Evolutionary conservation across 1,140 invertebrate species (phyloP), one percentile per base, ranked within the genome.

Genomic region (Lepidurus packardi): DNA sequence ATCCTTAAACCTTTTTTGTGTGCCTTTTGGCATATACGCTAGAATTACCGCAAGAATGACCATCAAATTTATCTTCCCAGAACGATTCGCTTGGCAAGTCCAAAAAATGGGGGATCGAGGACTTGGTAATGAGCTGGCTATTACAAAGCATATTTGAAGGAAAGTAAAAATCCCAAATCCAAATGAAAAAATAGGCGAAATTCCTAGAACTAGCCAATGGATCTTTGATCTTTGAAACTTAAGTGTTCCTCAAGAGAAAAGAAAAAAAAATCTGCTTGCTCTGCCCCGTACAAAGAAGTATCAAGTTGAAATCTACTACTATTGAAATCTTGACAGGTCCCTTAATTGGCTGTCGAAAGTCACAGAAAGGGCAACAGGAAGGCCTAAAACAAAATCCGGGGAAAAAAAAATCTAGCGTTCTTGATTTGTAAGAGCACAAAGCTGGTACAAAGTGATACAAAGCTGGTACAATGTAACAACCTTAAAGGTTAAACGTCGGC

Each of bases 301-400:
- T 65, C 53, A 65, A 65, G 53, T 65, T 65, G 21, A 21, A n/a
- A n/a, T n/a, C n/a, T n/a, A n/a, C n/a, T n/a, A n/a, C 53, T 65
- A 13, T 9, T 13, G 53, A 65, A 65, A 65, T 65, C 53, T 65
- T 65, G 53, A 65, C 53, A 65, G 53, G 34, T 34, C 34, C 13
- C 13, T 65, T 65, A 65, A 65, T 65, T 65, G 53, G 53, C 9
- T 65, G 53, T 65, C 13, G 53, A 9, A 21, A 11, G 53, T 65
- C 16, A 65, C 16, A 13, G 13, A 65, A 65, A 65, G 21, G 13
- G 47, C 6, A 6, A 13, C 47, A 13, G 34, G 34, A 34, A 34
- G 13, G 53, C 53, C 53, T 65, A 65, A 65, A 65, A 65, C 53
- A 65, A 13, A 65, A 9, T 13, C 16, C 21, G 1, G 16, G 53